Conservation (phyloP, 1,140 invertebrate species). For the Bacillus rossius region DNA sequence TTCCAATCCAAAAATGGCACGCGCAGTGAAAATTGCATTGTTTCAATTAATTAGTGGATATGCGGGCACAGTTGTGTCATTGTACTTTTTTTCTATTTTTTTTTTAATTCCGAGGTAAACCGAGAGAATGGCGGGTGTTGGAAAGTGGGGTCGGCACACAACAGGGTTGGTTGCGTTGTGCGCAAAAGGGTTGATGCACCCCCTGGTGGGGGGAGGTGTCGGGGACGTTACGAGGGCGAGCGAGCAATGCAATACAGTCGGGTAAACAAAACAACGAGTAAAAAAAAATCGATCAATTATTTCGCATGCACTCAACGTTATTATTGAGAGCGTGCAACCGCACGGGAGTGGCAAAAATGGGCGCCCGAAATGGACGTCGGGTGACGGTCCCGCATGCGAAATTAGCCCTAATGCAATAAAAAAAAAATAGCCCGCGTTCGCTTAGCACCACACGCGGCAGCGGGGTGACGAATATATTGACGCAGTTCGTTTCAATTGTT, state of each 20-base stretch:
- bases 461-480: too few relatives aligned
- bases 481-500: too few relatives aligned
- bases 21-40: slow-evolving; percentile 16
- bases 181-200: background rate
- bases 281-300: slow-evolving; percentile 17
- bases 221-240: background rate
- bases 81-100: slow-evolving; percentile 13
- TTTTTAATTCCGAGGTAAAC: slow-evolving; percentile 13
- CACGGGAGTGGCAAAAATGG: background rate
- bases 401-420: too few relatives aligned
- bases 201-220: background rate
- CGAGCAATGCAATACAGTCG: slow-evolving; percentile 4
- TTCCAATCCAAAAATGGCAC: too few relatives aligned
- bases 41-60: slow-evolving; percentile 19
- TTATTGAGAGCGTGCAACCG: slow-evolving; percentile 9
- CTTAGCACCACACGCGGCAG: too few relatives aligned
- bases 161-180: background rate
- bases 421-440: too few relatives aligned
- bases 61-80: background rate
- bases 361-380: too few relatives aligned
- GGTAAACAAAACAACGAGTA: background rate
- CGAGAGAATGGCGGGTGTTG: background rate
- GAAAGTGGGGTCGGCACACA: too few relatives aligned
- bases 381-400: too few relatives aligned
- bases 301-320: slow-evolving; percentile 17